These are phyloP conservation scores for Thamnophis sirtalis DNA, from an alignment of 2,113 vertebrate species.

Conservation along the genomic window DNA sequence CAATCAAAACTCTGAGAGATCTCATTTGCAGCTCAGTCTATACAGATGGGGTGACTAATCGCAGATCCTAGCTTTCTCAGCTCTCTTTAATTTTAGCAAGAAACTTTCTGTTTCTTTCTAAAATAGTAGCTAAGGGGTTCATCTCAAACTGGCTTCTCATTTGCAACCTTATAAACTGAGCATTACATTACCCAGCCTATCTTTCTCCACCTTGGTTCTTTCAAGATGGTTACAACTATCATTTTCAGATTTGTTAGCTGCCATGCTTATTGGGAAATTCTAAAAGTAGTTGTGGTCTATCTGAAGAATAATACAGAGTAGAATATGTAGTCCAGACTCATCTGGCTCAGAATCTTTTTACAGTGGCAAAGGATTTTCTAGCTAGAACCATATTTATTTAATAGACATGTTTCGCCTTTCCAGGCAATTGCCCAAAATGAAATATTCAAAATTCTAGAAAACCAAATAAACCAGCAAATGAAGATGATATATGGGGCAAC, in stretches of 20 bases:
- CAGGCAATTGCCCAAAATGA: not conserved
- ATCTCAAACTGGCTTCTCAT: not conserved
- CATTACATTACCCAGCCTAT: not conserved
- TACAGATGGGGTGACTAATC: not conserved
- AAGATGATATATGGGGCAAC: not conserved
- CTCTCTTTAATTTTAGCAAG: not conserved
- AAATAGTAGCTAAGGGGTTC: not conserved
- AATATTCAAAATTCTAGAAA: not conserved
- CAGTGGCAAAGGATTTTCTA: not conserved
- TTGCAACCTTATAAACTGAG: not conserved
- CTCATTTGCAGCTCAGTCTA: not conserved
- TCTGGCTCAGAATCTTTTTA: not conserved
- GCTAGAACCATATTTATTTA: not conserved
- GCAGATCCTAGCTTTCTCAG: not conserved
- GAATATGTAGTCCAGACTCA: not conserved
- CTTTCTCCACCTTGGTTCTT: not conserved
- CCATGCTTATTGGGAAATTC: not conserved
- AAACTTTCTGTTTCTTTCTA: not conserved
- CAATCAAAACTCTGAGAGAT: not conserved
- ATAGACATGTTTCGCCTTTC: not conserved
- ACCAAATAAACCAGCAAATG: not conserved
- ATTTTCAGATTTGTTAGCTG: not conserved
- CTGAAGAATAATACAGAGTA: not conserved
- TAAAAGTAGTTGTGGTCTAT: not conserved
- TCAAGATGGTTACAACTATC: not conserved